Percentiles rank a stretch among this genome's conserved stretches.
phyloP scores from a whole-genome alignment of 2,797 vertebrate genomes.

The Amblyraja radiata region DNA sequence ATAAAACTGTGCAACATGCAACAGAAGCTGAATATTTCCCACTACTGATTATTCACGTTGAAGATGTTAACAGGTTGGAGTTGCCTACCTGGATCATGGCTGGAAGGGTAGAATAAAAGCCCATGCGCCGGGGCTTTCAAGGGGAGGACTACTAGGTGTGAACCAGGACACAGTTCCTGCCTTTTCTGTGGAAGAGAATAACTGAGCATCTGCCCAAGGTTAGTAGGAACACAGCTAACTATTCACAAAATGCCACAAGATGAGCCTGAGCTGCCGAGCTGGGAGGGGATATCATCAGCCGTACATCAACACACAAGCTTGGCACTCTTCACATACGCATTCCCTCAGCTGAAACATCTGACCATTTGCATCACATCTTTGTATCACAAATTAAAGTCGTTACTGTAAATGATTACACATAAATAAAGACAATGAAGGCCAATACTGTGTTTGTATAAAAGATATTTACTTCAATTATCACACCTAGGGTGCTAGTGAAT shows the following conservation, averaged over 20 bases:
- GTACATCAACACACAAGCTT: not conserved
- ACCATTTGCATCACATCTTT: not conserved
- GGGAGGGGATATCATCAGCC: not conserved
- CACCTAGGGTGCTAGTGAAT: conserved; percentile 99
- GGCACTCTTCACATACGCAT: not conserved
- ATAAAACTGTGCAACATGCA: not conserved
- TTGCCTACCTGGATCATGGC: not conserved
- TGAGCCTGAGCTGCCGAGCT: not conserved
- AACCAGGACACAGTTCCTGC: not conserved
- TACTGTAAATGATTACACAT: conserved; percentile 52
- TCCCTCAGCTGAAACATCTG: not conserved
- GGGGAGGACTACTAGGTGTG: not conserved
- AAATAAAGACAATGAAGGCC: conserved; percentile 69
- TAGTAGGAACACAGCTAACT: not conserved
- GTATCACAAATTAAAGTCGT: conserved; percentile 50
- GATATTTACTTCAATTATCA: conserved; percentile 99
- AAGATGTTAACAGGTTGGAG: not conserved
- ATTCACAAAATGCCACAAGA: not conserved
- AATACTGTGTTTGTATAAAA: conserved; percentile 97
- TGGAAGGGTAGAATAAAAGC: not conserved
- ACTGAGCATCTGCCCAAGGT: not conserved
- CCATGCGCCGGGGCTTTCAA: not conserved
- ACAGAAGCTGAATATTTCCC: not conserved
- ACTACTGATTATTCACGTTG: not conserved
- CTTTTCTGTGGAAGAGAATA: conserved; percentile 10